Evolutionary conservation across 1,140 invertebrate genomes (phyloP).

Genomic region (Antheraea mylitta): DNA sequence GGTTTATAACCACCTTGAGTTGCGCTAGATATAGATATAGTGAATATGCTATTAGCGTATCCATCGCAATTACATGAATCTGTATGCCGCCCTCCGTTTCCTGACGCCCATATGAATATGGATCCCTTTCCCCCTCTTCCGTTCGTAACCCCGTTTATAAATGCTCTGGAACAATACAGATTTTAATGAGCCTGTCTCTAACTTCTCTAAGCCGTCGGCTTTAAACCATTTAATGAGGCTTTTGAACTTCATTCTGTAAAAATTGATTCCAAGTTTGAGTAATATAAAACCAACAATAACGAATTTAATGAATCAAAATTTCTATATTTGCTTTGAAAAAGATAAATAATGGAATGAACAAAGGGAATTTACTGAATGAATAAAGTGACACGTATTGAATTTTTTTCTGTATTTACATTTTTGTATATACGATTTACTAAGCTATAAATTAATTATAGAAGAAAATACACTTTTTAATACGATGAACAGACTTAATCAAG

Average conservation of each 20-base stretch:
- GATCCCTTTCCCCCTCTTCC: slow-evolving; percentile 96
- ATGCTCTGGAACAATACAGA: slow-evolving; percentile 82
- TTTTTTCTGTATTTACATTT: too few relatives aligned
- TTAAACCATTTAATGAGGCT: background rate
- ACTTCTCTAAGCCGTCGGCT: slow-evolving; percentile 26
- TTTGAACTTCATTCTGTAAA: background rate
- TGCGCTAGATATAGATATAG: slow-evolving; percentile 96
- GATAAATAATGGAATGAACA: too few relatives aligned
- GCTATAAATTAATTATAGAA: too few relatives aligned
- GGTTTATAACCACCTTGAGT: slow-evolving; percentile 97
- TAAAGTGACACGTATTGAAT: too few relatives aligned
- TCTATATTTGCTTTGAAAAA: too few relatives aligned
- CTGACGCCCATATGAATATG: slow-evolving; percentile 99
- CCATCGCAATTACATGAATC: slow-evolving; percentile 99
- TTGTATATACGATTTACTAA: too few relatives aligned
- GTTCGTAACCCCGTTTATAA: slow-evolving; percentile 96
- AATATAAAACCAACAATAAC: background rate
- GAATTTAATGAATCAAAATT: too few relatives aligned
- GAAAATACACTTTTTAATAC: too few relatives aligned
- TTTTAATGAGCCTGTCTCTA: slow-evolving; percentile 60
- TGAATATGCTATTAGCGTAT: slow-evolving; percentile 99
- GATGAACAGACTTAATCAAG: too few relatives aligned
- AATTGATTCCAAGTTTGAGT: background rate
- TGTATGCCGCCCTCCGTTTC: slow-evolving; percentile 96
- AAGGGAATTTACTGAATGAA: too few relatives aligned